Base-by-base conservation (phyloP, 2,113 vertebrate species). In the Colinus virginianus region DNA sequence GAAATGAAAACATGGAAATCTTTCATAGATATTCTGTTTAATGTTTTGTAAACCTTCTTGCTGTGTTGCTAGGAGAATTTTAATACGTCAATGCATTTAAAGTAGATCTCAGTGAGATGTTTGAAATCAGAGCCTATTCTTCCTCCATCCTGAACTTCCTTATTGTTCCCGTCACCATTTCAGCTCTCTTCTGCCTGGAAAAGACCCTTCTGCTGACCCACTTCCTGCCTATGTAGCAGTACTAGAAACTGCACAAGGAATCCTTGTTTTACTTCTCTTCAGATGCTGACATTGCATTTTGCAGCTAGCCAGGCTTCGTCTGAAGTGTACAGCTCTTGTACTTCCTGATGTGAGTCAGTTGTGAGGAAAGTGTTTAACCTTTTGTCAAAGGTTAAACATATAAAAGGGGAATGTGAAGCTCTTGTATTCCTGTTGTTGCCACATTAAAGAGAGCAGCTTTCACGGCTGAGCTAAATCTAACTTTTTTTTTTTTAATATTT, bases 381-480 rank as follows among this genome's bases (percentile, higher is more conserved):
- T 95, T 36, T 88, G 95, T 95, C 95, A 96, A 93, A 97, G 96
- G 96, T 97, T 94, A 97, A 97, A 96, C 93, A 94, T 90, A 96
- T 97, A 96, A 96, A 95, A 86, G 80, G 70, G 59, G 74, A 87
- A 93, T 82, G 88, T 78, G 94, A 90, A 91, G 84, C 67, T 87
- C 88, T 95, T 90, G 82, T 92, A 40, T 96, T 95, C 94, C 93
- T 95, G 94, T 95, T 95, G 61, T 84, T 96, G 83, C 85, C 61
- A 82, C 66, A 87, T 88, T 84, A 94, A 90, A 93, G 74, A 81
- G 69, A 78, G 66, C 34, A 72, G 85, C 51, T 59, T 81, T 85
- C 69, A 71, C 0, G 0, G 36, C 84, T 88, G 72, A 91, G 66
- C 55, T 90, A 87, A 89, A 70, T 87, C 67, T 90, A 32, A 68